phyloP scores from a whole-genome alignment of 2,113 vertebrate species.

The Rhinolophus sinicus region DNA sequence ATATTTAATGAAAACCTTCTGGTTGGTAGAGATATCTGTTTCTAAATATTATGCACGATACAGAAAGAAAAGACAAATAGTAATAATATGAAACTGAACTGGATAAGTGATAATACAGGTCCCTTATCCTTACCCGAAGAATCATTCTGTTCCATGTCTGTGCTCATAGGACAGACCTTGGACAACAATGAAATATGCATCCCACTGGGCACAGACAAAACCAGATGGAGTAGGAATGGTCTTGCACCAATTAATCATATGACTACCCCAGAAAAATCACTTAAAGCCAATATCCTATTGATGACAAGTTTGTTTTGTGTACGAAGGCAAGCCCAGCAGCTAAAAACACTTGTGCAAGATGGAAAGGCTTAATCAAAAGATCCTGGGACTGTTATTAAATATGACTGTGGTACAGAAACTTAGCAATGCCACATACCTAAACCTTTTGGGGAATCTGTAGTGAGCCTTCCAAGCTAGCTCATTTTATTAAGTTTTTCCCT shows the following conservation, averaged over 20 bases:
- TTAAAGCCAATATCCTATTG: not conserved
- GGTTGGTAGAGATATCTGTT: constrained; percentile 53
- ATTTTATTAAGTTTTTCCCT: constrained; percentile 10
- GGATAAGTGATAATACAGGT: not conserved
- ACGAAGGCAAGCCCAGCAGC: not conserved
- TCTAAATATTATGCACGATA: constrained; percentile 20
- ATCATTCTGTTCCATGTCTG: not conserved
- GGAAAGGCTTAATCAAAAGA: not conserved
- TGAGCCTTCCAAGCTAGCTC: not conserved
- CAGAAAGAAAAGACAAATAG: not conserved
- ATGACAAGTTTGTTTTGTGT: not conserved
- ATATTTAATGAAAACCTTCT: constrained; percentile 46
- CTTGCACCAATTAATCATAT: not conserved
- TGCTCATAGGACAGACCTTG: not conserved
- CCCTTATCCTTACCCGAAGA: not conserved
- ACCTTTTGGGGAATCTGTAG: not conserved
- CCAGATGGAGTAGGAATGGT: not conserved
- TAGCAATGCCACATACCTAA: not conserved
- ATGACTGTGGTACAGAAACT: not conserved
- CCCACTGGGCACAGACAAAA: not conserved
- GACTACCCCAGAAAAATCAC: constrained; percentile 6
- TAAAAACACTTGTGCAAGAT: not conserved
- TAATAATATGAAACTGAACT: not conserved
- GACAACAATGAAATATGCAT: not conserved
- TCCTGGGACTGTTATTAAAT: not conserved